Evolutionary conservation across 1,140 invertebrate genomes (phyloP), one percentile per base, ranked within the genome.

Genomic region (Rhyacophila brunnea): DNA sequence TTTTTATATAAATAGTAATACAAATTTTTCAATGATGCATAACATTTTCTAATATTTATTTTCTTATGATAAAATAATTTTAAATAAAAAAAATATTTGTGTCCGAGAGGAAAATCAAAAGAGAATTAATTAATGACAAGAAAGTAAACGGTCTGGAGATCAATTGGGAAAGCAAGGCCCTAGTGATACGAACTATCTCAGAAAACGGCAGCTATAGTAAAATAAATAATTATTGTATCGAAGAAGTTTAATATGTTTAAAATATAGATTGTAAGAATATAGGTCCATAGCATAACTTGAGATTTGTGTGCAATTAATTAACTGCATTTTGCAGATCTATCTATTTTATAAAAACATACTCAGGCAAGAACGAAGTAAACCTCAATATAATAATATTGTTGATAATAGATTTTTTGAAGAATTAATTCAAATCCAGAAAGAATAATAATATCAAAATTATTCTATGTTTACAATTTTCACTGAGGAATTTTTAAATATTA

Each of bases 161-260:
- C 36, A 15, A 34, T 38, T 48, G 43, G 54, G 34, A 11, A 15
- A 18, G 38, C 36, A 47, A 58, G n/a, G 47, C 23, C 19, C 28
- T 47, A 58, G 38, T 17, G 18, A 42, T 42, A 50, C 55, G 43
- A 44, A 58, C 55, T 58, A 49, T 58, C 57, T 64, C 62, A 59
- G 46, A 58, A 58, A 36, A 55, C 34, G 62, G 62, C 62, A 64
- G 62, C 62, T 64, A 64, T 63, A 56, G 44, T 55, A 20, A 40
- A 43, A 44, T 40, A 54, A 45, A 13, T 19, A 17, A 40, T 54
- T 20, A 23, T 50, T 49, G 23, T 46, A 55, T 55, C 23, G 32
- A 56, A 36, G 28, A 47, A 54, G n/a, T 28, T 34, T 34, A 45
- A 42, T 17, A 14, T 54, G 42, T 46, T 44, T 54, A 45, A 19